Base-by-base conservation (phyloP, 2,888 invertebrate genomes). In the Amphipyra tragopoginis region DNA sequence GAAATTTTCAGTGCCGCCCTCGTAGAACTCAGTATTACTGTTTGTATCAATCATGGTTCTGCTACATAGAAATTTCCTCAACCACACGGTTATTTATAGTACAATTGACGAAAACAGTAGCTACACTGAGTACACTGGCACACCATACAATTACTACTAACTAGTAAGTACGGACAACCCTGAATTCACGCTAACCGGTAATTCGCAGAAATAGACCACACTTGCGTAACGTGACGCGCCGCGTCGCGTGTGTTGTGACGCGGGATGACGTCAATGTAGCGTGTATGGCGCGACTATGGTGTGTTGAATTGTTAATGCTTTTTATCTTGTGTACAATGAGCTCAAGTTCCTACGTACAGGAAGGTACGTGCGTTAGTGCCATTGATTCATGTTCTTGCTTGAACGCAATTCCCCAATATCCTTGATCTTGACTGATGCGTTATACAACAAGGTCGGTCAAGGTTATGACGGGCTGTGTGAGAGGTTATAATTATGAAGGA, bases 201-300 rank as follows among this genome's bases (percentile, higher is more conserved):
- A 29, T 47, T 53, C n/a, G 8, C 50, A 43, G 49, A 70, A 70
- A 68, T 73, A 70, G 74, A 53, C 14, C 39, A 36, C 36, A 14
- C 45, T 21, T 49, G 56, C 39, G 45, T 56, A 47, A 73, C n/a
- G 36, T 73, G 70, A 61, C 62, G 68, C 56, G 21, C 8, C 9
- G 44, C 52, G 68, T 50, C 74, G 56, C 33, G 40, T 59, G 66
- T 47, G 55, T 29, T 6, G 45, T 68, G 72, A 59, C 66, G 72
- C 11, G 43, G 0, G 9, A 0, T 56, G 56, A 73, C 74, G 70
- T 73, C 62, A 67, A 1, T 2, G 33, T 13, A 10, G 40, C 29
- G 29, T 29, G 34, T 33, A 26, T 57, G 50, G 36, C 29, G 7
- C 43, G 53, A 36, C 39, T 48, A 53, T 71, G 57, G 58, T 40